Percentiles rank a stretch among this genome's conserved stretches.
These are phyloP conservation scores for human DNA, from an alignment of 2,113 vertebrate species.

Conservation along the genomic window DNA sequence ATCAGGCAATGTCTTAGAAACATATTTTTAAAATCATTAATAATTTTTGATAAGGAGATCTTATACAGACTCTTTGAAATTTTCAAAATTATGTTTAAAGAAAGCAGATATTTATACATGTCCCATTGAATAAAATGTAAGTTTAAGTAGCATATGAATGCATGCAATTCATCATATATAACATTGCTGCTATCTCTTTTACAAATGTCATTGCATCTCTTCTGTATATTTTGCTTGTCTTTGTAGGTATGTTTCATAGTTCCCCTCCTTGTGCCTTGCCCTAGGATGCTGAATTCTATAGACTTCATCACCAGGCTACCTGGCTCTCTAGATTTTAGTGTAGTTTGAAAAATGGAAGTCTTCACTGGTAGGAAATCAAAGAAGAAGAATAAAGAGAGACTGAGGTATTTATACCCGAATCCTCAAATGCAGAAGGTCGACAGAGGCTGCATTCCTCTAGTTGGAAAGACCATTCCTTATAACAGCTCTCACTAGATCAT, in stretches of 20 bases:
- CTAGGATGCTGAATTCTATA: not conserved
- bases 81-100: not conserved
- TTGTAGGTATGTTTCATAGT: not conserved
- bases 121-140: not conserved
- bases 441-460: not conserved
- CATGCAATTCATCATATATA: not conserved
- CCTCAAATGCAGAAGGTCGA: not conserved
- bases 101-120: not conserved
- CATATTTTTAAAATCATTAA: not conserved
- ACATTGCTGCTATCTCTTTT: not conserved
- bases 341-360: not conserved
- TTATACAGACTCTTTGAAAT: not conserved
- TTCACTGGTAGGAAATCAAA: not conserved
- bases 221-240: not conserved
- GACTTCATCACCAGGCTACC: not conserved
- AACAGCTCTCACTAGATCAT: not conserved
- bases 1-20: not conserved
- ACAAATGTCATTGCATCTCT: not conserved
- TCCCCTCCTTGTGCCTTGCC: not conserved
- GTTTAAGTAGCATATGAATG: not conserved
- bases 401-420: not conserved
- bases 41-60: constrained; percentile 4
- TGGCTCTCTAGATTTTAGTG: not conserved
- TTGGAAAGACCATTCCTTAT: not conserved
- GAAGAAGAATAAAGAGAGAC: not conserved